Evolutionary conservation across 23 tunicate genomes (phyloP).

Genomic region (Styela plicata): DNA sequence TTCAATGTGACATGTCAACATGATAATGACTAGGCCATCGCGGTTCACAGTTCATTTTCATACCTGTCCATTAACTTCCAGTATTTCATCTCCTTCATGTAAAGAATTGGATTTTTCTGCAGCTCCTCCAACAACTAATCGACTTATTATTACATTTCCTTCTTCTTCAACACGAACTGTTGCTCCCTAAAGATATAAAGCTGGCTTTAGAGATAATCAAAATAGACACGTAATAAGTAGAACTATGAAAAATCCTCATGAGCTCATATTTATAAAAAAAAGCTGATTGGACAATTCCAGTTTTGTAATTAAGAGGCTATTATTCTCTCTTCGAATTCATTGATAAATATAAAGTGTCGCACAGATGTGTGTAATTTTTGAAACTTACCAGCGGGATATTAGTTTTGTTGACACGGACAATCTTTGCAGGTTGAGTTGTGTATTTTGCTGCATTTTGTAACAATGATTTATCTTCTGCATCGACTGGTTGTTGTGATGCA

Average conservation of each 20-base stretch:
- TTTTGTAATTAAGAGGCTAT: not conserved
- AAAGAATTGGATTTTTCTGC: slow-evolving; percentile 50
- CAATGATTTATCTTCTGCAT: slow-evolving; percentile 62
- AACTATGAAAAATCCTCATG: not conserved
- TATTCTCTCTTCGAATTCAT: too few species aligned
- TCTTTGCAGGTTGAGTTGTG: slow-evolving; percentile 63
- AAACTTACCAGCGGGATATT: slow-evolving; percentile 70
- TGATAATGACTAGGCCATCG: too few species aligned
- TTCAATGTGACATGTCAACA: too few species aligned
- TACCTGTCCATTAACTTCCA: slow-evolving; percentile 78
- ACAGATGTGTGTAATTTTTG: too few species aligned
- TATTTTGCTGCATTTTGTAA: slow-evolving; percentile 50
- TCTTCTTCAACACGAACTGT: slow-evolving; percentile 85
- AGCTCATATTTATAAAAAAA: not conserved
- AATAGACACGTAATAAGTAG: too few species aligned
- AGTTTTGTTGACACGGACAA: slow-evolving; percentile 62
- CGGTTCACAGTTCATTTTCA: too few species aligned
- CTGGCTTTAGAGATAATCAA: not conserved
- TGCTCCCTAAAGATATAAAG: slow-evolving; percentile 92
- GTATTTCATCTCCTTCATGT: slow-evolving; percentile 87
- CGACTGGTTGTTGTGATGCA: not conserved
- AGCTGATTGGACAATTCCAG: not conserved
- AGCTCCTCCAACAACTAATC: slow-evolving; percentile 91
- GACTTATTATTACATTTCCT: slow-evolving; percentile 68
- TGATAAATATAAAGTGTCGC: too few species aligned